phyloP scores from a whole-genome alignment of 2,888 invertebrate species.

The Eulithis testata region DNA sequence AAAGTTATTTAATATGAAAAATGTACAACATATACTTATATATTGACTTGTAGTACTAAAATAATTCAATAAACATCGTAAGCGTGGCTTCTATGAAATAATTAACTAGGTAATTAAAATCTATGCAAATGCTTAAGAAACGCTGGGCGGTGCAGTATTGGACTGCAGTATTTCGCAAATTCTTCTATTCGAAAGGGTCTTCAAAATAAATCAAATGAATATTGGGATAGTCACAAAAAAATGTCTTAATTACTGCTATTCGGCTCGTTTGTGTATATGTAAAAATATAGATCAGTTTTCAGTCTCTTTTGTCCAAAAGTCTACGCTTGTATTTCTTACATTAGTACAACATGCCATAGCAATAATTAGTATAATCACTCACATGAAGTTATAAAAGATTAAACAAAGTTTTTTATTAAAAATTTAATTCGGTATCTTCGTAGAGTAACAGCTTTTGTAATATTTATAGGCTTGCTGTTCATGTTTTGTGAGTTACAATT shows the following conservation, averaged over 20 bases:
- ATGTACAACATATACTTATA: too few relatives aligned
- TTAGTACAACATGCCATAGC: neutral
- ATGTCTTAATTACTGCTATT: constrained; percentile 79
- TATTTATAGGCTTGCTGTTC: too few relatives aligned
- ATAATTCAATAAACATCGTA: too few relatives aligned
- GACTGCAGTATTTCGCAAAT: constrained; percentile 81
- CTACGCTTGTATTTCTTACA: constrained; percentile 8
- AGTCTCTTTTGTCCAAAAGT: constrained; percentile 37
- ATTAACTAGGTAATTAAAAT: constrained; percentile 15
- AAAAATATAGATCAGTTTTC: constrained; percentile 74
- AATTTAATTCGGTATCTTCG: too few relatives aligned
- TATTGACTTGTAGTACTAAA: too few relatives aligned
- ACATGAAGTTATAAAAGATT: too few relatives aligned
- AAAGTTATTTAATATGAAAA: too few relatives aligned
- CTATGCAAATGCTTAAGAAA: constrained; percentile 54
- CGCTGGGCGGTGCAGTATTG: constrained; percentile 60
- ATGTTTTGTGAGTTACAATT: too few relatives aligned
- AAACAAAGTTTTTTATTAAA: too few relatives aligned
- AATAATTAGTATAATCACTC: too few relatives aligned
- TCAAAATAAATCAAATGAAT: constrained; percentile 82
- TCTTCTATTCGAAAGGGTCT: constrained; percentile 78
- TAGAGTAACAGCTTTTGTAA: too few relatives aligned
- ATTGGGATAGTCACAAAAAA: constrained; percentile 78
- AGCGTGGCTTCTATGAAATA: too few relatives aligned
- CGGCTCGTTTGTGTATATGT: constrained; percentile 74